Evolutionary conservation across 2,888 invertebrate species (phyloP), one percentile per base, ranked within the genome.

Genomic region (Melikaiella ostensackeni): DNA sequence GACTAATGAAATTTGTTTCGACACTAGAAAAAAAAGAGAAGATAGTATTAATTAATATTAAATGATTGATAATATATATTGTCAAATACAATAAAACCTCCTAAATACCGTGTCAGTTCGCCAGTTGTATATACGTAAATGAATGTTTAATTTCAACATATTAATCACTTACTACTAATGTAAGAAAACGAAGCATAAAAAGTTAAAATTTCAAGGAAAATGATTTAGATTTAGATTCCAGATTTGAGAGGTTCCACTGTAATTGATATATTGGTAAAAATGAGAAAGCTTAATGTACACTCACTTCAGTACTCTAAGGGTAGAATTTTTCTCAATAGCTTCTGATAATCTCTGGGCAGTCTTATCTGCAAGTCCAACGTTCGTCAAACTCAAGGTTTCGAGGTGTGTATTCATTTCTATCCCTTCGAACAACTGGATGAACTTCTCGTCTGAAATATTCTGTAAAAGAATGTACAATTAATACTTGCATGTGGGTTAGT

Each of bases 1-100:
- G 98, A 90, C 96, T 97, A 91, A 99, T 96, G 93, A 97, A 98
- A 94, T 99, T 99, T 87, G 98, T 98, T 94, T 99, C 99, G 85
- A 98, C 96, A 92, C 94, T 94, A 84, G 75, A 92, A 89, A 57
- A 59, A 59, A 73, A 77, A 64, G 81, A 75, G 70, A 55, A 81
- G 75, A 74, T 30, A 77, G 57, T 75, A 42, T 50, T 24, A 74
- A 75, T 50, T 33, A 19, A 24, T 50, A 38, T 35, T 16, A 66
- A 13, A 24, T 50, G n/a, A 70, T 13, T 19, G 16, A 55, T 19
- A 35, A n/a, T 0, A n/a, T n/a, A n/a, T 50, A 50, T 50, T n/a
- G 50, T 2, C 30, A 9, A 38, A 38, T 38, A 38, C 8, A 11
- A 11, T 38, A 9, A 11, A 38, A 38, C 30, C 2, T 30, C 2